Evolutionary conservation across 1,140 invertebrate genomes (phyloP), one percentile per base, ranked within the genome.

Genomic region (Danaus melanippus): DNA sequence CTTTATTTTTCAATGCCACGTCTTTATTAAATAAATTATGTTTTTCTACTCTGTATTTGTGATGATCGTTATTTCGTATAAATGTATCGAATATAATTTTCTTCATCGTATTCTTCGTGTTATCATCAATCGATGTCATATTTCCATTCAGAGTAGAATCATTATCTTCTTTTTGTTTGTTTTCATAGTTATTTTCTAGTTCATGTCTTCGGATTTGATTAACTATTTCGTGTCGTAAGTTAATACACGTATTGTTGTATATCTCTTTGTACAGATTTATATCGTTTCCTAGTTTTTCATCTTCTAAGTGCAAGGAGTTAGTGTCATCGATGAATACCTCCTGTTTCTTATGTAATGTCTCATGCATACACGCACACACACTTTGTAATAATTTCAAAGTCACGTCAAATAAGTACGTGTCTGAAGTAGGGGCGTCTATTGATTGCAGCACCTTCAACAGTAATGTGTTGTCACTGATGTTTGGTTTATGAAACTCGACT

Each of bases 351-450:
- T 56, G 60, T 17, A 79, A 57, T 7, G 59, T 72, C 44, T 77
- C 63, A 10, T 56, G 60, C 67, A 84, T 77, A 62, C 79, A 83
- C 43, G 61, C 47, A 65, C 83, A 86, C 32, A 84, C 56, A 58
- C 71, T 76, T 46, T 77, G 68, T 8, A 84, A 57, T 12, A 84
- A 57, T 54, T 73, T 72, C 17, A 77, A 60, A 2, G 78, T 76
- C 10, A 81, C 66, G 46, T 78, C 58, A 46, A 74, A 60, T 12
- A 82, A 62, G 62, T 68, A 64, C 56, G 76, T 64, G 39, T 81
- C 64, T 60, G 53, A 74, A 0, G 54, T 69, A 8, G 79, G 72
- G 42, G 54, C 64, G 17, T 82, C 74, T 17, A 83, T 64, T 7
- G 71, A 58, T 56, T 79, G 55, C 9, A 83, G 53, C 17, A 79